Evolutionary conservation across 2,888 invertebrate species (phyloP), one percentile per base, ranked within the genome.

Genomic region (Drosophila parthenogenetica): DNA sequence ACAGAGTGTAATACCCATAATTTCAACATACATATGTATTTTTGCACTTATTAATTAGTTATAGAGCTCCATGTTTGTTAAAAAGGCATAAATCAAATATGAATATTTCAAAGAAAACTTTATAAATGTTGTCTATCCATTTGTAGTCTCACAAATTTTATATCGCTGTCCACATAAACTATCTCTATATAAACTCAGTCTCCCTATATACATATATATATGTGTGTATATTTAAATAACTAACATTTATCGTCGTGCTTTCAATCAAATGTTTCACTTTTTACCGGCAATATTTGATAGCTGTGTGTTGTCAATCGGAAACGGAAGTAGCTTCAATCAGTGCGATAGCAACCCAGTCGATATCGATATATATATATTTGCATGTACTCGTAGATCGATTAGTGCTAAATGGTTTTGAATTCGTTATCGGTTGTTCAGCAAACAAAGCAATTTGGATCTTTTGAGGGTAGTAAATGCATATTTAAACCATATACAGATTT

Each of bases 101-200:
- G 59, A 75, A 74, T 69, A 79, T 60, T 70, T 74, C 61, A 70
- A 62, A 64, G 43, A 69, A 72, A 63, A 55, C 77, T 83, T 83
- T 83, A 86, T 85, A 83, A 83, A 76, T 83, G 83, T 83, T 83
- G 83, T 83, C 86, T 82, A 64, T 76, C 72, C 73, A 73, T 46
- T 48, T 48, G 77, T 77, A 82, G 79, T 72, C 50, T 51, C 40
- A 54, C 37, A 67, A 70, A 68, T 81, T 85, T 79, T 79, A 69
- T 77, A 81, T 63, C 60, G 72, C 70, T 83, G 84, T 66, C 57
- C 43, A 8, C 53, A 59, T 69, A 76, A 64, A 66, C 65, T 65
- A 69, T 69, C 58, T 68, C 48, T 68, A 32, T 73, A 29, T 29
- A 29, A 51, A 55, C 16, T 57, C 42, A n/a, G n/a, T 13, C 25